phyloP scores from a whole-genome alignment of 1,140 invertebrate species.

The Prorops nasuta region DNA sequence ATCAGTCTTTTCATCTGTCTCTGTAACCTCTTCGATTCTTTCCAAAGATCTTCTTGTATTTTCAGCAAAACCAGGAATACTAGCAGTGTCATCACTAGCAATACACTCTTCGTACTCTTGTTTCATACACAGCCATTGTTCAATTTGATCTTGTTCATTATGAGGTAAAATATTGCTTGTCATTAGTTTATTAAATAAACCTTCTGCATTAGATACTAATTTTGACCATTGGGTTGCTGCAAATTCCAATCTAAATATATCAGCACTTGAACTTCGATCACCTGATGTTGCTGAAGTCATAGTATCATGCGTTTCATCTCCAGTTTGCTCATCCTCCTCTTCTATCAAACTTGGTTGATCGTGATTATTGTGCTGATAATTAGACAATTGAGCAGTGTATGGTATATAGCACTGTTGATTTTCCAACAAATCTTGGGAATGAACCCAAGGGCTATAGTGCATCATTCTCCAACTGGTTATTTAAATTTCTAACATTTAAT shows the following conservation, averaged over 20 bases:
- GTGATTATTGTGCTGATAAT: constrained; percentile 33
- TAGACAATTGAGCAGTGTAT: constrained; percentile 36
- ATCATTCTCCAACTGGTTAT: too few species aligned
- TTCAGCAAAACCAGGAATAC: constrained; percentile 49
- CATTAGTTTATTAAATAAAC: constrained; percentile 71
- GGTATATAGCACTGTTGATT: constrained; percentile 42
- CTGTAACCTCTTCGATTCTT: constrained; percentile 65
- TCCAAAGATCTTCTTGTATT: constrained; percentile 61
- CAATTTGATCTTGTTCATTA: constrained; percentile 73
- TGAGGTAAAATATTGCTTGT: constrained; percentile 63
- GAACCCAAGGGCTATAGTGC: constrained; percentile 45
- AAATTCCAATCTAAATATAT: constrained; percentile 74
- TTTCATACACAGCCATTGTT: constrained; percentile 80
- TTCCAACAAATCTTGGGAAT: constrained; percentile 39
- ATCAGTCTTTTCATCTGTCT: constrained; percentile 53
- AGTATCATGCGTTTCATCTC: constrained; percentile 45
- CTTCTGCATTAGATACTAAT: constrained; percentile 78
- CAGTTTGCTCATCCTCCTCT: constrained; percentile 44
- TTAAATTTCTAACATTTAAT: too few species aligned
- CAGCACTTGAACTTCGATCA: constrained; percentile 46
- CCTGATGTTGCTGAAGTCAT: constrained; percentile 50
- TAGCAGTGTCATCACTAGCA: constrained; percentile 59
- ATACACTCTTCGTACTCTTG: constrained; percentile 83
- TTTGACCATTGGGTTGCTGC: constrained; percentile 79
- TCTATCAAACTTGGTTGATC: constrained; percentile 29